A percentile compares a stretch with the other conserved stretches of the same genome.
Conservation (phyloP, 2,888 invertebrate species). For the Tinea semifulvella region DNA sequence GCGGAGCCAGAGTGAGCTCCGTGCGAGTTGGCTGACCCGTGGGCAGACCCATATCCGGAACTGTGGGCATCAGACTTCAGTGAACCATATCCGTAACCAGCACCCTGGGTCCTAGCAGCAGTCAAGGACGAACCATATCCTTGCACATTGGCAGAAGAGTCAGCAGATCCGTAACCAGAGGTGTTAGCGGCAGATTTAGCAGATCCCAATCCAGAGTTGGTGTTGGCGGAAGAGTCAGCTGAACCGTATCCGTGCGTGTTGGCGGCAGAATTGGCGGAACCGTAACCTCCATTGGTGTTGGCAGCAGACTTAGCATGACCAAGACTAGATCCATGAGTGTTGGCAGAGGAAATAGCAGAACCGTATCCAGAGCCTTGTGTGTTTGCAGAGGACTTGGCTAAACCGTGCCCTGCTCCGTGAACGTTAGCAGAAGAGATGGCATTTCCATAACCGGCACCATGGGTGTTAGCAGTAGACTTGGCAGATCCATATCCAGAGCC, state of each 20-base stretch:
- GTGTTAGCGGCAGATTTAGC: conserved; percentile 19
- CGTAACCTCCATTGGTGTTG: conserved; percentile 31
- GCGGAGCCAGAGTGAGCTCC: conserved; percentile 24
- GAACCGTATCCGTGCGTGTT: conserved; percentile 27
- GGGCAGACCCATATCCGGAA: conserved; percentile 12
- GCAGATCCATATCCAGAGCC: conserved; percentile 27
- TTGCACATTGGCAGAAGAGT: conserved; percentile 15
- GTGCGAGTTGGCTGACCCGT: conserved; percentile 9
- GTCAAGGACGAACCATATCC: conserved; percentile 21
- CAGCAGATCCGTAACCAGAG: conserved; percentile 20
- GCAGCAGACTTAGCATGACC: conserved; percentile 31
- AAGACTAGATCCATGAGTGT: conserved; percentile 32
- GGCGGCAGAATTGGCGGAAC: conserved; percentile 25
- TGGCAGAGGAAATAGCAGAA: conserved; percentile 37
- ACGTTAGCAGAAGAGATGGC: conserved; percentile 28
- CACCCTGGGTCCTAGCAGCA: conserved; percentile 28
- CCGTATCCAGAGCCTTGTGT: conserved; percentile 33
- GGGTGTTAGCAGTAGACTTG: conserved; percentile 37
- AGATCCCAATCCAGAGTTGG: conserved; percentile 26
- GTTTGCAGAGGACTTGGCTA: conserved; percentile 22
- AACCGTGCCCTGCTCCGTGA: conserved; percentile 22
- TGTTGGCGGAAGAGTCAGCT: conserved; percentile 38
- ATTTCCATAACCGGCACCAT: conserved; percentile 26
- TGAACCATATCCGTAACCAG: conserved; percentile 43
- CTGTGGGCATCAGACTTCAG: conserved; percentile 8